phyloP scores from a whole-genome alignment of 2,113 vertebrate genomes.

The Aramus guarauna region DNA sequence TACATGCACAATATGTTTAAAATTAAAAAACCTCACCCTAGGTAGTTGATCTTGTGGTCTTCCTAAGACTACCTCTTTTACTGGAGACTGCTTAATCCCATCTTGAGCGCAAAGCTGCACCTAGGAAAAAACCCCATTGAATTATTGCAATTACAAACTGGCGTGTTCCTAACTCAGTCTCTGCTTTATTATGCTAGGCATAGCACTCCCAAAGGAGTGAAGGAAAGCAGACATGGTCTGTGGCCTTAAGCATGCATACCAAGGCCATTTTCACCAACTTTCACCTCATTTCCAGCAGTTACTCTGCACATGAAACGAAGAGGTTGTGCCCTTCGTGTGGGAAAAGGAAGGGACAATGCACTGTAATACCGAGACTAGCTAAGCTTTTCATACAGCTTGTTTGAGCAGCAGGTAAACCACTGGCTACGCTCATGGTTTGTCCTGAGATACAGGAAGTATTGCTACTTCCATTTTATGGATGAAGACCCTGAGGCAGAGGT shows the following conservation, averaged over 20 bases:
- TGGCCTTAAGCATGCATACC: accelerated
- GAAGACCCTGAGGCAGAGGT: not conserved
- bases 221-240: not conserved
- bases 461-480: not conserved
- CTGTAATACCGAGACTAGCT: not conserved
- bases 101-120: not conserved
- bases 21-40: not conserved
- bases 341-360: accelerated
- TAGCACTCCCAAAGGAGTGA: not conserved
- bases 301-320: not conserved
- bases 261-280: not conserved
- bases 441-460: accelerated
- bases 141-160: not conserved
- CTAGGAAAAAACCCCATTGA: not conserved
- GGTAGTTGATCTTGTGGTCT: accelerated
- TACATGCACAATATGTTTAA: not conserved
- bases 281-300: not conserved
- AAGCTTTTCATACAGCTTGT: not conserved
- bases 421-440: not conserved
- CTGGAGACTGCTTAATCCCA: not conserved
- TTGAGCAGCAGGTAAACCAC: not conserved
- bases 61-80: not conserved
- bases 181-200: not conserved
- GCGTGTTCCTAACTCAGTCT: not conserved
- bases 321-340: not conserved